These are phyloP conservation scores for Plodia interpunctella DNA, from an alignment of 1,140 invertebrate species.

Conservation along the genomic window DNA sequence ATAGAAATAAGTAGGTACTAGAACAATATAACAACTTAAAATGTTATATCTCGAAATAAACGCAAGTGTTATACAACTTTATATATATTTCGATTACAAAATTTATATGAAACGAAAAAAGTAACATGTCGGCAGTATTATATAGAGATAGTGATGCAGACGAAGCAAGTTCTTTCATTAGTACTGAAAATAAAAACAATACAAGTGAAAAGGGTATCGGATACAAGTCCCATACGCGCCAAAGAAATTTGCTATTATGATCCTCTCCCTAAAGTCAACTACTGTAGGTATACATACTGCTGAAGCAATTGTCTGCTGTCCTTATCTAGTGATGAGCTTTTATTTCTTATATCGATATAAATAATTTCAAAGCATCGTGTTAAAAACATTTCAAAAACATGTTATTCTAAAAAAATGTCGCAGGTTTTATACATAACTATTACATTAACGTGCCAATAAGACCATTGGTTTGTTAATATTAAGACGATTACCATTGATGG, in stretches of 20 bases:
- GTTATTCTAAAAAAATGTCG: no score
- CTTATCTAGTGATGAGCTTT: constrained; percentile 31
- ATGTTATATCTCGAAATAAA: no score
- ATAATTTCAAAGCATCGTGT: constrained; percentile 9
- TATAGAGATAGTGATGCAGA: constrained; percentile 45
- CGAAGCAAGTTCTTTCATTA: constrained; percentile 68
- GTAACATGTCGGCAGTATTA: neutral
- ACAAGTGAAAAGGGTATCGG: constrained; percentile 73
- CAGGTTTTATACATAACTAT: neutral
- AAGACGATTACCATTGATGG: neutral
- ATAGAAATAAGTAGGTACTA: no score
- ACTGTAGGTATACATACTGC: constrained; percentile 53
- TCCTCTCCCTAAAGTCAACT: constrained; percentile 68
- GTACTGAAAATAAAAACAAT: constrained; percentile 73
- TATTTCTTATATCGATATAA: constrained; percentile 32
- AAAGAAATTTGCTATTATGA: constrained; percentile 72
- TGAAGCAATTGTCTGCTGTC: constrained; percentile 59
- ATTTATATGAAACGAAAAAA: no score
- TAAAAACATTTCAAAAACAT: no score
- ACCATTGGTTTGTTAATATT: neutral
- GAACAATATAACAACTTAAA: no score
- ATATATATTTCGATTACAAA: no score
- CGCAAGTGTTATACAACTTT: no score
- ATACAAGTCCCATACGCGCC: constrained; percentile 60
- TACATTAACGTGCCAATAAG: neutral